phyloP scores from a whole-genome alignment of 2,888 invertebrate genomes.

The Clusia tigrina region DNA sequence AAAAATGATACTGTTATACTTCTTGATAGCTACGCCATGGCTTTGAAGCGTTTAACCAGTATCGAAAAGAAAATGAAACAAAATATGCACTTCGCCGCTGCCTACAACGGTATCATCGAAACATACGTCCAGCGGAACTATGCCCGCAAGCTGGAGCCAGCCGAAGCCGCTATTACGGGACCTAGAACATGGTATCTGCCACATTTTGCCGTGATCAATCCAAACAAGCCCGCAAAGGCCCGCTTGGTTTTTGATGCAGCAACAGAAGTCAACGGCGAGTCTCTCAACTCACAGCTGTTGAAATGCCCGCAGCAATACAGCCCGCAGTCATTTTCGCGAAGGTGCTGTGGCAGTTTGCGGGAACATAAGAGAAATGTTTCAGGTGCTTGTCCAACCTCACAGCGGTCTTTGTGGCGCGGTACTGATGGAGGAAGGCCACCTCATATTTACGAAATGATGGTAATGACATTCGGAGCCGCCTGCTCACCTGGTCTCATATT shows the following conservation, averaged over 20 bases:
- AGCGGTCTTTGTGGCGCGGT: conserved; percentile 15
- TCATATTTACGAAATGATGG: conserved; percentile 31
- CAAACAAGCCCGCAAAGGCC: conserved; percentile 21
- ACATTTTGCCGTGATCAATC: conserved; percentile 29
- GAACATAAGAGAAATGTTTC: conserved; percentile 28
- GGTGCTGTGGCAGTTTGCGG: conserved; percentile 21
- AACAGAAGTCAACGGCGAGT: too few species aligned
- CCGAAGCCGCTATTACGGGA: conserved; percentile 5
- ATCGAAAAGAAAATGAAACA: not conserved
- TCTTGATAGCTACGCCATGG: not conserved
- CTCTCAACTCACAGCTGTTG: conserved; percentile 18
- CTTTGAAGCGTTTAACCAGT: not conserved
- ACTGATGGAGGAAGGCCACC: not conserved
- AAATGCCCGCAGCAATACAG: conserved; percentile 19
- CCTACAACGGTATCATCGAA: not conserved
- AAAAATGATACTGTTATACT: not conserved
- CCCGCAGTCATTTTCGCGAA: conserved; percentile 21
- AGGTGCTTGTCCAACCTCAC: conserved; percentile 7
- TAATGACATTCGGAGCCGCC: conserved; percentile 40
- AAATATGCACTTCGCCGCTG: not conserved
- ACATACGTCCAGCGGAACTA: conserved; percentile 9
- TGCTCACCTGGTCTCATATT: too few species aligned
- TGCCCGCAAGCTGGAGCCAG: conserved; percentile 12
- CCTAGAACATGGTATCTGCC: conserved; percentile 40
- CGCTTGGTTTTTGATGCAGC: too few species aligned